Base-by-base conservation (phyloP, 1,140 invertebrate species). In the Eupristina koningsbergeri region DNA sequence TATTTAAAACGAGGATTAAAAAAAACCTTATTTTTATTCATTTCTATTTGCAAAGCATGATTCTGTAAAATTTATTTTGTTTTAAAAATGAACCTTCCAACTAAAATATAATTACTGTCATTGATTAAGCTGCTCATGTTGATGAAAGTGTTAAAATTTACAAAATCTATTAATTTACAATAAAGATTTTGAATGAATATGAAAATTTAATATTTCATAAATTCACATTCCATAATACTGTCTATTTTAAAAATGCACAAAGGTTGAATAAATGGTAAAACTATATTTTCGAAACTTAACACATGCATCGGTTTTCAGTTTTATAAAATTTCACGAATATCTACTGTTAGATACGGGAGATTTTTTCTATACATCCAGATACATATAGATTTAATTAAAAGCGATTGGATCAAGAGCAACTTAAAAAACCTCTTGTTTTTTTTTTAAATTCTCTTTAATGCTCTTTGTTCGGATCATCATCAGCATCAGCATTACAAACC, bases 301-400 rank as follows among this genome's bases (percentile, higher is more conserved):
- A 3, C 26, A 29, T 41, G 36, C 67, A 41, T 8, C 3, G 17
- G 34, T 39, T 36, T 41, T 3, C 36, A 41, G 36, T 41, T 71
- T 71, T 9, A 26, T 29, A 73, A 80, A 71, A 39, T 80, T 73
- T 71, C n/a, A n/a, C 22, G 34, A 77, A 77, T 19, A 74, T 31
- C 63, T 81, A 13, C 53, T n/a, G 45, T 47, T 45, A 9, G 39
- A 31, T 71, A 36, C 74, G 71, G 47, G 71, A 81, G 50, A 63
- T 45, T 41, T 34, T 61, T 47, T 64, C 26, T 39, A 11, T 6
- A 13, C 3, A 31, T 71, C 17, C 31, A 50, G 13, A 53, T 19
- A 36, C 58, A 41, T 39, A 19, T n/a, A 26, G 71, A 6, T 82
- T 82, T 82, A 82, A 82, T 82, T 82, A 67, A 82, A 82, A 82